Evolutionary conservation across 2,797 vertebrate genomes (phyloP).

Genomic region (Atherinosoma microstoma): DNA sequence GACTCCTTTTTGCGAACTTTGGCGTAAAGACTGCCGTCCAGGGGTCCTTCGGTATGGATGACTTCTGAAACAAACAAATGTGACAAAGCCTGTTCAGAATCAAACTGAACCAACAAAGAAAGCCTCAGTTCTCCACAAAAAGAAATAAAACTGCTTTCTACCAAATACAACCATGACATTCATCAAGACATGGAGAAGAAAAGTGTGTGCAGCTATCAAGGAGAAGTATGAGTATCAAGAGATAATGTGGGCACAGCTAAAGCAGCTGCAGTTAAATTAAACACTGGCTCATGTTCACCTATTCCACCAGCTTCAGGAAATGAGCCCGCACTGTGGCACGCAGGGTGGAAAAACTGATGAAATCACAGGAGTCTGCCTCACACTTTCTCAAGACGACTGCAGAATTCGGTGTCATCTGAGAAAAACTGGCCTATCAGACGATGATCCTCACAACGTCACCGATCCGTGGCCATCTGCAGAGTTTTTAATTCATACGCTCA

Average conservation of each 20-base stretch:
- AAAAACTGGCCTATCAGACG: slow-evolving; percentile 9
- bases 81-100: slow-evolving; percentile 35
- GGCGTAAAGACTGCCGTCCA: slow-evolving; percentile 98
- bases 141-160: slow-evolving; percentile 11
- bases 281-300: slow-evolving; percentile 61
- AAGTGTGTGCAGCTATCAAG: background rate
- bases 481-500: background rate
- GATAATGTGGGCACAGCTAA: slow-evolving; percentile 43
- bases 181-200: slow-evolving; percentile 8
- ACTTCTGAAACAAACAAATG: slow-evolving; percentile 84
- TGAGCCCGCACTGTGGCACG: slow-evolving; percentile 62
- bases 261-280: slow-evolving; percentile 65
- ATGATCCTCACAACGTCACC: background rate
- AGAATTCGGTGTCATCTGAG: slow-evolving; percentile 56
- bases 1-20: slow-evolving; percentile 98
- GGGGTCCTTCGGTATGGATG: slow-evolving; percentile 94
- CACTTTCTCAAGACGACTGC: slow-evolving; percentile 39
- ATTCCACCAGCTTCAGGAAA: slow-evolving; percentile 75
- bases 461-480: background rate
- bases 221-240: slow-evolving; percentile 24
- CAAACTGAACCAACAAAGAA: slow-evolving; percentile 5
- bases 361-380: slow-evolving; percentile 53
- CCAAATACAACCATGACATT: slow-evolving; percentile 19
- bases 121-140: background rate
- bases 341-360: slow-evolving; percentile 67